phyloP scores from a whole-genome alignment of 2,888 invertebrate species.

The Parapristionchus giblindavisi region DNA sequence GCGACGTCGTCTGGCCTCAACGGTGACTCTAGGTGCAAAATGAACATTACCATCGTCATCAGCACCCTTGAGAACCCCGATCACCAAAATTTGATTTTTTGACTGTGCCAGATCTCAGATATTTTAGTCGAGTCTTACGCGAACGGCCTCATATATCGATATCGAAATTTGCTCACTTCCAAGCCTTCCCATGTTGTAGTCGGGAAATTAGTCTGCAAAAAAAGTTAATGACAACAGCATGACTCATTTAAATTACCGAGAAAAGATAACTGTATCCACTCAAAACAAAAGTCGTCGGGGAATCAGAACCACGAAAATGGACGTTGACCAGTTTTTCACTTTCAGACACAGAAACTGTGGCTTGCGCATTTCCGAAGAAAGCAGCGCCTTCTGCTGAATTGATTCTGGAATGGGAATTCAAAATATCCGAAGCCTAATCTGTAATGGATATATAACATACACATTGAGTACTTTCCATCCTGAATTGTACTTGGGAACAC shows the following conservation, averaged over 20 bases:
- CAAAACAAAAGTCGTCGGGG: conserved; percentile 14
- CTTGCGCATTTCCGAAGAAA: background rate
- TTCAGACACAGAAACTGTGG: background rate
- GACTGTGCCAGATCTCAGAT: too few relatives aligned
- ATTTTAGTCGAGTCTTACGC: too few relatives aligned
- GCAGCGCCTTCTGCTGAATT: background rate
- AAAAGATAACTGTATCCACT: conserved; percentile 3
- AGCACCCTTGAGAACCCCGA: too few relatives aligned
- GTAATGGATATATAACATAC: background rate
- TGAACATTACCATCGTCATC: too few relatives aligned
- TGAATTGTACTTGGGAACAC: conserved; percentile 13
- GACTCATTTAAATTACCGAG: background rate
- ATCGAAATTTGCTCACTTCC: background rate
- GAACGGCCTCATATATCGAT: too few relatives aligned
- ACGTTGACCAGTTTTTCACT: conserved; percentile 3
- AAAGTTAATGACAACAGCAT: background rate
- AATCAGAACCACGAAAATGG: conserved; percentile 24
- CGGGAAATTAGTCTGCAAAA: background rate
- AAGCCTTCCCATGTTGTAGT: conserved; percentile 4
- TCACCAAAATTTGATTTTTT: too few relatives aligned
- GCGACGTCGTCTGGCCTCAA: too few relatives aligned
- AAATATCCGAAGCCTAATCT: background rate
- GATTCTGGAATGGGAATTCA: background rate
- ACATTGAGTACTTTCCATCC: conserved; percentile 11
- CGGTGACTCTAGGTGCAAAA: too few relatives aligned